phyloP scores from a whole-genome alignment of 2,888 invertebrate genomes.

The Drosophila ustulata region DNA sequence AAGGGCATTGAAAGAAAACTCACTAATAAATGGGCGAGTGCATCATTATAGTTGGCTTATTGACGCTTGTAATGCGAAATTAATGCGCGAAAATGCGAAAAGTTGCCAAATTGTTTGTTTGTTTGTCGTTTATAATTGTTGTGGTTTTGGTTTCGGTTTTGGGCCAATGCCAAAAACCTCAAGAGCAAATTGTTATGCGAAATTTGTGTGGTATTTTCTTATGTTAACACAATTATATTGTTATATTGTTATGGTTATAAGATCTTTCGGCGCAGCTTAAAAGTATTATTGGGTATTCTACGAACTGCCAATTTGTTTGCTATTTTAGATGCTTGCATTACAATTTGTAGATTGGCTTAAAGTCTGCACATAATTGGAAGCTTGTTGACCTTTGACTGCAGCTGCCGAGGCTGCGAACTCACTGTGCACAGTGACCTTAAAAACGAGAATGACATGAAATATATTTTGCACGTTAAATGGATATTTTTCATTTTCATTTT shows the following conservation, averaged over 20 bases:
- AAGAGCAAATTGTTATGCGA: conserved; percentile 35
- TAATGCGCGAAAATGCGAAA: conserved; percentile 66
- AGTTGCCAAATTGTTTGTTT: conserved; percentile 68
- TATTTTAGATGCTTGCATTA: background rate
- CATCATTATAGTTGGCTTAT: conserved; percentile 67
- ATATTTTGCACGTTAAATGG: conserved; percentile 32
- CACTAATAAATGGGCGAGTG: conserved; percentile 33
- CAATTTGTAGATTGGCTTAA: background rate
- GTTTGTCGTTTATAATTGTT: conserved; percentile 61
- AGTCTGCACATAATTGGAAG: conserved; percentile 39
- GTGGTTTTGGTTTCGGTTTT: conserved; percentile 45
- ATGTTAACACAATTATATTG: background rate
- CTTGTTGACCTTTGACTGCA: conserved; percentile 55
- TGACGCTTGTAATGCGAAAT: conserved; percentile 62
- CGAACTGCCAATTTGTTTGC: background rate
- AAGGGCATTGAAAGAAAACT: background rate
- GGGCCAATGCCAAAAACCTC: conserved; percentile 15
- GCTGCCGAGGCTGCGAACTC: conserved; percentile 24
- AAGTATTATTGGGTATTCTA: background rate
- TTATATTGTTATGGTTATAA: background rate
- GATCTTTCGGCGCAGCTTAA: background rate
- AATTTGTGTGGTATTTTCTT: conserved; percentile 38
- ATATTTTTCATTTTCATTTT: conserved; percentile 11
- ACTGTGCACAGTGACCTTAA: conserved; percentile 42
- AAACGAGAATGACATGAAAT: conserved; percentile 35